These are phyloP conservation scores for Melikaiella ostensackeni DNA, from an alignment of 2,888 invertebrate genomes.

Conservation along the genomic window DNA sequence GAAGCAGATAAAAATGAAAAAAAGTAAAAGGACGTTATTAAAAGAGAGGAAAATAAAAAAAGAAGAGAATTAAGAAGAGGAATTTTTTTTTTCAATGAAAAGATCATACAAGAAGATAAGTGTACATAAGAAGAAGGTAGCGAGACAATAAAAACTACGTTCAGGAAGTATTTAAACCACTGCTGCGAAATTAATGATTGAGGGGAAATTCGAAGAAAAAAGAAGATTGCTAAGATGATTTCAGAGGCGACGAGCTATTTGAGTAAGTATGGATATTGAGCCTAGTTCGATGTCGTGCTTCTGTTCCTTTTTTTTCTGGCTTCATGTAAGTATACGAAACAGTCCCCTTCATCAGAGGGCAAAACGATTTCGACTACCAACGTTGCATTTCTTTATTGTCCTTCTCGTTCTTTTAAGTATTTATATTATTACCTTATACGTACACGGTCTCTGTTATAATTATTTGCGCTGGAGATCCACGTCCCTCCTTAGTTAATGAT, in stretches of 20 bases:
- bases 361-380: constrained; percentile 20
- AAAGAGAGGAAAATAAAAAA: constrained; percentile 6
- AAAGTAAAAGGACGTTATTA: constrained; percentile 13
- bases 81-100: constrained; percentile 15
- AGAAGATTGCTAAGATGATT: constrained; percentile 41
- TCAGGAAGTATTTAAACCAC: constrained; percentile 23
- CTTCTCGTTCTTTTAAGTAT: constrained; percentile 14
- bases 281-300: constrained; percentile 51
- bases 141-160: constrained; percentile 41
- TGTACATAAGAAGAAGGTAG: constrained; percentile 41
- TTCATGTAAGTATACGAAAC: constrained; percentile 34
- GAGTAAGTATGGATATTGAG: constrained; percentile 59
- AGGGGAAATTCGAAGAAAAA: constrained; percentile 19
- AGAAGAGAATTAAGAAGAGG: constrained; percentile 3
- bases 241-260: constrained; percentile 50
- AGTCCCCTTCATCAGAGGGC: background rate
- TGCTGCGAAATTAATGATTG: constrained; percentile 30
- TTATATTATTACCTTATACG: constrained; percentile 38
- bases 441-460: constrained; percentile 27
- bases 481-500: constrained; percentile 4
- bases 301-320: constrained; percentile 44
- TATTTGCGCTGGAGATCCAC: constrained; percentile 8
- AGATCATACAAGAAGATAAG: constrained; percentile 28
- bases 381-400: constrained; percentile 40
- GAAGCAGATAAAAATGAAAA: background rate